Percentiles rank a stretch among this genome's conserved stretches.
Evolutionary conservation across 1,140 invertebrate genomes (phyloP).

Genomic region (Acromyrmex echinatior): DNA sequence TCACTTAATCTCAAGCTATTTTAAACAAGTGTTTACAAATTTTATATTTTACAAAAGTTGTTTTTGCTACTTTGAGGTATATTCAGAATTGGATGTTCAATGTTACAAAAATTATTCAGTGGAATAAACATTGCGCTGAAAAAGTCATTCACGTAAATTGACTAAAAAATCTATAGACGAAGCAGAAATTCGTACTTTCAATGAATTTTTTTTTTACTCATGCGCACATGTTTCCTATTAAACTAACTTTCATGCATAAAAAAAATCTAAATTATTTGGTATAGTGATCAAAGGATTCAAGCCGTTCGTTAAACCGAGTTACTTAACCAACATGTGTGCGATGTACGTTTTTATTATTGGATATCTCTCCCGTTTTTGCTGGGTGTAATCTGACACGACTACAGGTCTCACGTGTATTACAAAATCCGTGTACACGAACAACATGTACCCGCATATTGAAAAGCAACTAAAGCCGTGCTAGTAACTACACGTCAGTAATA

Average conservation of each 20-base stretch:
- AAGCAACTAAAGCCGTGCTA: constrained; percentile 28
- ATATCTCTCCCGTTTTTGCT: constrained; percentile 47
- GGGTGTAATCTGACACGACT: constrained; percentile 54
- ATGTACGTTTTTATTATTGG: constrained; percentile 56
- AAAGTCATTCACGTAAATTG: constrained; percentile 19
- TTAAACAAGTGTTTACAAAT: neutral
- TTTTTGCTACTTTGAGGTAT: neutral
- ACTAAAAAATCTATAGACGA: neutral
- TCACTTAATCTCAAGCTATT: neutral
- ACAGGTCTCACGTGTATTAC: constrained; percentile 42
- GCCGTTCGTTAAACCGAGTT: constrained; percentile 37
- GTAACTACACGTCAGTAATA: constrained; percentile 23
- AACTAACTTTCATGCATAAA: constrained; percentile 28
- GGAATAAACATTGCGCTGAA: neutral
- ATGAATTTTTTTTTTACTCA: neutral
- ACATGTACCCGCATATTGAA: constrained; percentile 21
- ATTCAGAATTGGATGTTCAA: neutral
- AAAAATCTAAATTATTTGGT: constrained; percentile 41
- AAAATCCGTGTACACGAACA: constrained; percentile 33
- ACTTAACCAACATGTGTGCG: constrained; percentile 23
- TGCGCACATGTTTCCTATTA: neutral
- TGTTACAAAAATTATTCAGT: neutral
- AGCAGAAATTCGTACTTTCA: neutral
- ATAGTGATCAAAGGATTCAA: constrained; percentile 18
- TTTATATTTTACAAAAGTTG: neutral